Evolutionary conservation across 35 echinoderm and acorn worm genomes (phyloP), one percentile per base, ranked within the genome.

Genomic region (Chiridota heheva): DNA sequence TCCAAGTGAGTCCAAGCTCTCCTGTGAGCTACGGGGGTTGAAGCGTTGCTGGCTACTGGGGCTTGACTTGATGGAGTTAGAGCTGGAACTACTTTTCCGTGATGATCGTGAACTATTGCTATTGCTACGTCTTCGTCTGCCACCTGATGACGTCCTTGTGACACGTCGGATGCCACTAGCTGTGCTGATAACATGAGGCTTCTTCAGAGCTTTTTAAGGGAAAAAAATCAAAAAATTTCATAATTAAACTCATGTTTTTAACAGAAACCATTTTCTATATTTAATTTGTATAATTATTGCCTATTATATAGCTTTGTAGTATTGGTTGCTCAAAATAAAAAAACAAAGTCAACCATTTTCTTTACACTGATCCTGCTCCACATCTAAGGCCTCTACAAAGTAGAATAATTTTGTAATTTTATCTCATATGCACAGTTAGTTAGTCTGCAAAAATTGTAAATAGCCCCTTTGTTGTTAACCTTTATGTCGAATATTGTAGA

Each of bases 31-130:
- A 6, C 73, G 84, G 6, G 62, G 16, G 55, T 78, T 78, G 27
- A 77, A 73, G 26, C 88, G 81, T 2, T 81, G 95, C 35, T 85
- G 89, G 44, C 73, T 91, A 53, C 87, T 82, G 0, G 95, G 95
- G 53, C 95, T 98, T 1, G 95, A 98, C 69, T 98, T 98, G 36
- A 91, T 59, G 10, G 95, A 98, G 60, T 98, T 91, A 24, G 95
- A 98, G 38, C 89, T 86, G 16, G 93, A 90, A 33, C 83, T 88
- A 30, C 95, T 98, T 42, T 82, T 88, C 0, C 84, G 84, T 58
- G 84, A 86, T 29, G 88, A 91, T 2, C 89, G 82, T 22, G 89
- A 67, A 30, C 84, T 92, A 81, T 91, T 98, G 65, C 89, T 96
- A 43, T 89, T 98, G 31, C 95, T 89, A 58, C 95, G 88, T 13